Conservation (phyloP, 53 echinoderm and acorn worm species). For the Hippasteria phrygiana region DNA sequence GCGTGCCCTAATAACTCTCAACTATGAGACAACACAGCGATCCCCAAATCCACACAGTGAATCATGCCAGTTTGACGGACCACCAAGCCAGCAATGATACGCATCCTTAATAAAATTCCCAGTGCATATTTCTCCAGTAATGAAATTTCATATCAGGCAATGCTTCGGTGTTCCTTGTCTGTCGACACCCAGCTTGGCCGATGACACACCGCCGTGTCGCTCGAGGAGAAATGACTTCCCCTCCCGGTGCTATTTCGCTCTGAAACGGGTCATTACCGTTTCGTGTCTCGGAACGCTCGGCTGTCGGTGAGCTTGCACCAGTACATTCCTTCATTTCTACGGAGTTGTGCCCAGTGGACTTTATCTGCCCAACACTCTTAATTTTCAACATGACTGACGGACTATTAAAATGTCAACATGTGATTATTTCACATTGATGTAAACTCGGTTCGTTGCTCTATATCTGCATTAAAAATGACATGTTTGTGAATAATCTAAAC, state of each 20-base stretch:
- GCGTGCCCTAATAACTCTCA: slow-evolving; percentile 12
- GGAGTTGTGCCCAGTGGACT: not conserved
- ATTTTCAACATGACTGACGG: not conserved
- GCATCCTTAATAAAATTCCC: slow-evolving; percentile 37
- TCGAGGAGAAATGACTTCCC: slow-evolving; percentile 46
- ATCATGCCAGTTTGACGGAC: slow-evolving; percentile 1
- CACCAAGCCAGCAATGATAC: slow-evolving; percentile 45
- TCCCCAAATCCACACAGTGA: slow-evolving; percentile 1
- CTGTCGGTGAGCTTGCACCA: not conserved
- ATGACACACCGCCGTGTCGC: slow-evolving; percentile 51
- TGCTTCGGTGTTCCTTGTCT: slow-evolving; percentile 45
- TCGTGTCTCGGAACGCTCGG: slow-evolving; percentile 6
- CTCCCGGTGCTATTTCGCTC: slow-evolving; percentile 21
- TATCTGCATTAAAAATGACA: not conserved
- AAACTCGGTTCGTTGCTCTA: not conserved
- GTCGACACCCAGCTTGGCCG: slow-evolving; percentile 23
- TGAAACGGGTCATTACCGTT: slow-evolving; percentile 31
- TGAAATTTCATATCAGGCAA: slow-evolving; percentile 16
- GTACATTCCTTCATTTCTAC: slow-evolving; percentile 10
- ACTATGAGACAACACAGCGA: not conserved
- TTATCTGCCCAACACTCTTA: not conserved
- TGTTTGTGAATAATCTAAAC: not conserved
- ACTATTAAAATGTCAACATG: slow-evolving; percentile 8
- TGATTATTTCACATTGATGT: not conserved
- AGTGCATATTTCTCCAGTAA: not conserved